Conservation (phyloP, 64 coral and sea anemone genomes). For the Cladopsammia gracilis region DNA sequence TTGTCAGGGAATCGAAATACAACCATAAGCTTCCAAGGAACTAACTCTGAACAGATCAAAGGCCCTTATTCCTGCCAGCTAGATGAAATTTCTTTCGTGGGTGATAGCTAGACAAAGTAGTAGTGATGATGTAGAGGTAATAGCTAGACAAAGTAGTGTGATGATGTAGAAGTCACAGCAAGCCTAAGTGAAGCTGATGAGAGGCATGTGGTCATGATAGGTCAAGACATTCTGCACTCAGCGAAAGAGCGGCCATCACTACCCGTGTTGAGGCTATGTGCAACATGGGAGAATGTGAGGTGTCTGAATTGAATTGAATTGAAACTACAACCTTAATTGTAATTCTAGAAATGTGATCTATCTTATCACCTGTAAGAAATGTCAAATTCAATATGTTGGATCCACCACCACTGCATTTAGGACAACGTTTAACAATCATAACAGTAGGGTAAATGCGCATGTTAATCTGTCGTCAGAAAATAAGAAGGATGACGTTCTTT, state of each 20-base stretch:
- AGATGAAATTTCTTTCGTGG: slow-evolving; percentile 26
- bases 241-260: slow-evolving; percentile 14
- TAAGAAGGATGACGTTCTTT: too few relatives aligned
- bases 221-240: slow-evolving; percentile 38
- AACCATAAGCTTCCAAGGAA: not conserved
- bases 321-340: too few relatives aligned
- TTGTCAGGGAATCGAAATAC: not conserved
- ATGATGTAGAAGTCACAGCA: not conserved
- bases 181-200: slow-evolving; percentile 23
- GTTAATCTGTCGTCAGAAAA: too few relatives aligned
- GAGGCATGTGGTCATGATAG: slow-evolving; percentile 21
- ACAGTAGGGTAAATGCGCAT: too few relatives aligned
- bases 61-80: slow-evolving; percentile 14
- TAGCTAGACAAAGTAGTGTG: not conserved
- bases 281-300: too few relatives aligned
- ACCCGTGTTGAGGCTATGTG: not conserved
- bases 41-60: slow-evolving; percentile 2
- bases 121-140: not conserved
- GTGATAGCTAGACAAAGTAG: not conserved
- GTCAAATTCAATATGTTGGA: too few relatives aligned
- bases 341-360: too few relatives aligned
- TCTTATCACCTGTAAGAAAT: too few relatives aligned
- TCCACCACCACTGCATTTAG: too few relatives aligned
- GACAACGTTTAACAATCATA: too few relatives aligned
- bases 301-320: too few relatives aligned